Evolutionary conservation across 2,113 vertebrate species (phyloP).

Genomic region (Oreochromis tanganicae): DNA sequence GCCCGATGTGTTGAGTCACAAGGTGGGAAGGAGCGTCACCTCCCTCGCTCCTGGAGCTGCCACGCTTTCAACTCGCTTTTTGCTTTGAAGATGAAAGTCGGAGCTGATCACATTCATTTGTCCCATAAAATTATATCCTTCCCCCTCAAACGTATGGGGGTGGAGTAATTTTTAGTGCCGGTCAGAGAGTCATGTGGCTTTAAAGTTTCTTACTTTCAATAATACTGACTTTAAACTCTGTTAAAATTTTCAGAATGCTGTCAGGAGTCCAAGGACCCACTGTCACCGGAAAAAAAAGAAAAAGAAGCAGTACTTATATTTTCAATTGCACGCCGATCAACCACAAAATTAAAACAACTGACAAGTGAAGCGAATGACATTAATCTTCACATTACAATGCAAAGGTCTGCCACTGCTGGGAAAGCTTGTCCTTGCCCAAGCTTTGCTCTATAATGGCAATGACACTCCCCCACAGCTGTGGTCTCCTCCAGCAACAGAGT

Average conservation of each 20-base stretch:
- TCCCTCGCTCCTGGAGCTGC: conserved; percentile 10
- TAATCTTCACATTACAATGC: not conserved
- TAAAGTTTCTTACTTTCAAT: not conserved
- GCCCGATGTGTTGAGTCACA: conserved; percentile 51
- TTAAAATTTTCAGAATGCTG: not conserved
- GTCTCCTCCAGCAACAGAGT: not conserved
- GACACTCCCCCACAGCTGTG: not conserved
- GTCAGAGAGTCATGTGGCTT: not conserved
- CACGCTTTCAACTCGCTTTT: not conserved
- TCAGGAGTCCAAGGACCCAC: not conserved
- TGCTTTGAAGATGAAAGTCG: conserved; percentile 60
- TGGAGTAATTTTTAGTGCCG: not conserved
- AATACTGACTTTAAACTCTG: not conserved
- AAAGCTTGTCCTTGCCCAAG: not conserved
- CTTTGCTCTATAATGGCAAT: not conserved
- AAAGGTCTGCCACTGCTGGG: not conserved
- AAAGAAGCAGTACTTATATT: not conserved
- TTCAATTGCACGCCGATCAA: not conserved
- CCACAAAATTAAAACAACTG: not conserved
- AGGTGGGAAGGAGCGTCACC: conserved; percentile 11
- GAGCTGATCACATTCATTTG: conserved; percentile 26
- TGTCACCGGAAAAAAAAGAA: not conserved
- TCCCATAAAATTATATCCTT: not conserved
- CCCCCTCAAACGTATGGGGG: conserved; percentile 1
- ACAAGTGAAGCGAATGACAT: not conserved